phyloP scores from a whole-genome alignment of 2,797 vertebrate species.

The Arnoldichthys spilopterus region DNA sequence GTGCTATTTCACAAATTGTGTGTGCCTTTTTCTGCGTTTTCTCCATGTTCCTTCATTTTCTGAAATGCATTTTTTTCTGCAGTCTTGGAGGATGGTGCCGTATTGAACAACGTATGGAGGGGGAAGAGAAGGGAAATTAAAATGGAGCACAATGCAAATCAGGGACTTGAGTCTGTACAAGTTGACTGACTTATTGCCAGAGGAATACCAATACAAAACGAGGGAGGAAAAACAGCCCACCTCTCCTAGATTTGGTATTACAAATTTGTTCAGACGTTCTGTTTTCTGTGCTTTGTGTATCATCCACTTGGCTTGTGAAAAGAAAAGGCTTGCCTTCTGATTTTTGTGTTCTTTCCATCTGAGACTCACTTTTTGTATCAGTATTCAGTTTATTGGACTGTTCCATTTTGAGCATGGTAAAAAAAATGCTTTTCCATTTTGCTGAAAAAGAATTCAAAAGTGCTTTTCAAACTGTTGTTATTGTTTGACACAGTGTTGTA shows the following conservation, averaged over 20 bases:
- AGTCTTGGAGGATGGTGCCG: constrained; percentile 76
- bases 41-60: constrained; percentile 62
- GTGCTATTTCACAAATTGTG: constrained; percentile 78
- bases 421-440: constrained; percentile 72
- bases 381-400: constrained; percentile 76
- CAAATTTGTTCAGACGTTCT: constrained; percentile 68
- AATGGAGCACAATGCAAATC: constrained; percentile 76
- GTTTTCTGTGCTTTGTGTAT: constrained; percentile 81
- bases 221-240: constrained; percentile 60
- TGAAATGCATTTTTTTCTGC: constrained; percentile 45
- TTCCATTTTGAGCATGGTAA: constrained; percentile 80
- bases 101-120: constrained; percentile 56
- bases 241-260: constrained; percentile 77
- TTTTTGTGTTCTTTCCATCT: constrained; percentile 76
- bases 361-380: constrained; percentile 83
- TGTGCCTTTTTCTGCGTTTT: constrained; percentile 86
- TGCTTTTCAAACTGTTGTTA: constrained; percentile 85
- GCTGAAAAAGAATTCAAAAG: constrained; percentile 77
- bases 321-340: constrained; percentile 80
- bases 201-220: constrained; percentile 69
- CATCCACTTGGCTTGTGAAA: constrained; percentile 83
- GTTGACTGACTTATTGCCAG: constrained; percentile 72
- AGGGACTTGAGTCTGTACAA: constrained; percentile 68
- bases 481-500: constrained; percentile 83
- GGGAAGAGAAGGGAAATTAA: constrained; percentile 51